Evolutionary conservation across 2,888 invertebrate genomes (phyloP).

Genomic region (Drosophila fungiperda): DNA sequence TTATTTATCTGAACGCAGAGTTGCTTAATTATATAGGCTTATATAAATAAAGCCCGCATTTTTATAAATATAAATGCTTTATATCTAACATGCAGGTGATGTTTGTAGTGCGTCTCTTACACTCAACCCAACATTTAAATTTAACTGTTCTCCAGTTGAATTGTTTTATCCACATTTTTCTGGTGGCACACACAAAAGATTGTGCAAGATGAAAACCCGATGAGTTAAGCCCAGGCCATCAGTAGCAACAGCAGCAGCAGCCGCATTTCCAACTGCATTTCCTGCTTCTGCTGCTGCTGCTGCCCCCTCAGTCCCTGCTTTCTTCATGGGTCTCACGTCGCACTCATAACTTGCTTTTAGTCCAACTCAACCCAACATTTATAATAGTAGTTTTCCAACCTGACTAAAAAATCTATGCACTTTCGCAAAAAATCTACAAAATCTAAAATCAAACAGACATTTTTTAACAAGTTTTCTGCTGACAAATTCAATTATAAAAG

Average conservation of each 20-base stretch:
- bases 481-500: neutral
- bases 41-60: neutral
- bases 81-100: slow-evolving; percentile 29
- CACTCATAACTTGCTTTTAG: slow-evolving; percentile 57
- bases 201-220: slow-evolving; percentile 41
- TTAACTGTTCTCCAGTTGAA: slow-evolving; percentile 24
- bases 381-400: slow-evolving; percentile 63
- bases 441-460: neutral
- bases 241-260: neutral
- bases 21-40: slow-evolving; percentile 3
- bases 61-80: neutral
- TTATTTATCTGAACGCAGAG: neutral
- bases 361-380: slow-evolving; percentile 58
- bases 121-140: slow-evolving; percentile 30
- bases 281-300: neutral
- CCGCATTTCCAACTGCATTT: slow-evolving; percentile 39
- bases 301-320: neutral
- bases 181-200: slow-evolving; percentile 25
- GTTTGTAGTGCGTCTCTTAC: slow-evolving; percentile 19
- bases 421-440: neutral
- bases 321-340: slow-evolving; percentile 32
- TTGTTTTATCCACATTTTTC: slow-evolving; percentile 44
- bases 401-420: slow-evolving; percentile 22
- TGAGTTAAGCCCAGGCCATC: slow-evolving; percentile 23
- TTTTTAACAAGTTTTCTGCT: neutral